Percentiles rank a stretch among this genome's conserved stretches.
Evolutionary conservation across 2,888 invertebrate genomes (phyloP).

Genomic region (Cacoxenus indagator): DNA sequence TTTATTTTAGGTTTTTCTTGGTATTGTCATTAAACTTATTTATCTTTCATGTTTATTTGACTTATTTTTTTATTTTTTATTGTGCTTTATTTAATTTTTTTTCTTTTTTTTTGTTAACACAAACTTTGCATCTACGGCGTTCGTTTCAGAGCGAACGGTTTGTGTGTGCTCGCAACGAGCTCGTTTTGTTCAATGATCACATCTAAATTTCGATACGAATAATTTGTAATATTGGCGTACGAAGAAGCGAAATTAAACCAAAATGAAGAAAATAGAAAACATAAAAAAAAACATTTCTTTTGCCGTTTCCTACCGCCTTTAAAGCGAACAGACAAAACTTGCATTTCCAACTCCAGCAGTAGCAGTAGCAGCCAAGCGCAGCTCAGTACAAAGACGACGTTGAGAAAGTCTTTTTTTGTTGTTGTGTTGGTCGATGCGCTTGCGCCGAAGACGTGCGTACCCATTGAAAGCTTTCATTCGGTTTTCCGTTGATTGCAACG

Average conservation of each 20-base stretch:
- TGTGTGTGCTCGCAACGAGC: conserved; percentile 52
- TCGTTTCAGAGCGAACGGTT: not conserved
- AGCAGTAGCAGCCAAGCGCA: too few species aligned
- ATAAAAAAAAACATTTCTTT: not conserved
- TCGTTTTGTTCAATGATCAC: conserved; percentile 59
- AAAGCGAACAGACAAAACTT: not conserved
- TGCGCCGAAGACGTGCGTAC: too few species aligned
- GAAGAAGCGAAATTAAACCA: not conserved
- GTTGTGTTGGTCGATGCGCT: too few species aligned
- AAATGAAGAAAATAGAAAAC: not conserved
- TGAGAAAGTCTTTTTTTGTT: not conserved
- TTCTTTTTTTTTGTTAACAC: conserved; percentile 15
- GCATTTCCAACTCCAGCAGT: not conserved
- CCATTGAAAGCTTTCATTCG: not conserved
- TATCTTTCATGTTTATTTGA: conserved; percentile 13
- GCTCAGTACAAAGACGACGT: too few species aligned
- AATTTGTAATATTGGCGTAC: conserved; percentile 4
- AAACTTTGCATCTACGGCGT: conserved; percentile 38
- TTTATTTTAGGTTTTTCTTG: conserved; percentile 10
- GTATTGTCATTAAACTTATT: conserved; percentile 6
- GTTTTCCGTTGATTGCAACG: not conserved
- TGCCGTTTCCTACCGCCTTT: not conserved
- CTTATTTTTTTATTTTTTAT: conserved; percentile 22
- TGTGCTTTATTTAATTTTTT: conserved; percentile 1
- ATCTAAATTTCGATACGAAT: conserved; percentile 23